Percentiles rank a stretch among this genome's conserved stretches.
phyloP scores from a whole-genome alignment of 2,797 vertebrate species.

The Channa striata region DNA sequence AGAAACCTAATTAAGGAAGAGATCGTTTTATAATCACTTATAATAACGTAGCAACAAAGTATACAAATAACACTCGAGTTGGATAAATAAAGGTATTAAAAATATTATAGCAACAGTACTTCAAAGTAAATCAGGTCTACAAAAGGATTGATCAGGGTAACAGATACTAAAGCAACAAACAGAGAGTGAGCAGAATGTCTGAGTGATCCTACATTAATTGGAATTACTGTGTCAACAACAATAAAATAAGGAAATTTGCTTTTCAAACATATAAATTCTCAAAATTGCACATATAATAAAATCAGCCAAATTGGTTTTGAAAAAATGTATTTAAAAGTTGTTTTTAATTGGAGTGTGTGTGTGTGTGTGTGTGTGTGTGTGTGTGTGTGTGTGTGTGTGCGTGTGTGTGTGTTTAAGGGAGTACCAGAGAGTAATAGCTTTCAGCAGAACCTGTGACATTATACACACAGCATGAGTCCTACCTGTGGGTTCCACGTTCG shows the following conservation, averaged over 20 bases:
- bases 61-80: neutral
- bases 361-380: no score
- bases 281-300: neutral
- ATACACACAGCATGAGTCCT: neutral
- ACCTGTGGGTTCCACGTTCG: conserved; percentile 6
- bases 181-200: neutral
- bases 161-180: neutral
- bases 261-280: neutral
- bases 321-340: neutral
- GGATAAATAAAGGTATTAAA: neutral
- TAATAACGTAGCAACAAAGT: conserved; percentile 1
- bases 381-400: no score
- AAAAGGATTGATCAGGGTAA: neutral
- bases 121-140: no score
- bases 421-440: neutral
- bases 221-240: neutral
- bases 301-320: neutral
- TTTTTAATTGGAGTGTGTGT: no score
- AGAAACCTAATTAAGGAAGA: neutral
- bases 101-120: neutral
- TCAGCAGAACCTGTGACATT: neutral
- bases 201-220: neutral
- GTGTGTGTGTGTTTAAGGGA: no score
- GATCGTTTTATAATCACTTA: neutral
- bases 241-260: neutral